phyloP scores from a whole-genome alignment of 2,888 invertebrate species.

The Spilarctia lutea region DNA sequence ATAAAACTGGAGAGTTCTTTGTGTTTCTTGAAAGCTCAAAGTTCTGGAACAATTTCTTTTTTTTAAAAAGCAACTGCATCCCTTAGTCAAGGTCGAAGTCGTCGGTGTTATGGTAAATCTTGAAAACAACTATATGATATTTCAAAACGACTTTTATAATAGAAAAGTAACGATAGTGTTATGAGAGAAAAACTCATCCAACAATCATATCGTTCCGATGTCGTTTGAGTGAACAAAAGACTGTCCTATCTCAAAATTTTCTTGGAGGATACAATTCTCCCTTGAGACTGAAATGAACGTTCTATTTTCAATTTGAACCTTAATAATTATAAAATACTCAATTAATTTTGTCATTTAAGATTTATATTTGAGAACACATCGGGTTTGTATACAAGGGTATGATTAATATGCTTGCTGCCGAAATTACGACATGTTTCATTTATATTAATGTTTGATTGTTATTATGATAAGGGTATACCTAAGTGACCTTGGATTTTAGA shows the following conservation, averaged over 20 bases:
- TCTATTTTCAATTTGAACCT: conserved; percentile 1
- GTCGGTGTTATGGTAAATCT: too few species aligned
- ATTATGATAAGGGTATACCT: background rate
- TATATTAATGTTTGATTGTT: background rate
- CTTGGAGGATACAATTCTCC: conserved; percentile 12
- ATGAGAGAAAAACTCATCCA: background rate
- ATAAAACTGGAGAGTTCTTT: background rate
- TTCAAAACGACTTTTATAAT: background rate
- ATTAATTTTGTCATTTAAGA: background rate
- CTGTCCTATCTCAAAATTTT: conserved; percentile 5
- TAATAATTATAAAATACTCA: background rate
- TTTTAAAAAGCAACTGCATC: background rate
- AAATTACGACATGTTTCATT: background rate
- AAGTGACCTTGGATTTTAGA: background rate
- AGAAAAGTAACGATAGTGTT: background rate
- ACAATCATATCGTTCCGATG: background rate
- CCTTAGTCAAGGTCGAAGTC: background rate
- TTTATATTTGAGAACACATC: background rate
- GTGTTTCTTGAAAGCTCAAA: background rate
- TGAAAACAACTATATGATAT: background rate
- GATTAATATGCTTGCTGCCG: background rate
- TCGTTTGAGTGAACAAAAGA: conserved; percentile 9
- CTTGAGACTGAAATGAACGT: background rate
- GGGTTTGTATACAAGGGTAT: background rate
- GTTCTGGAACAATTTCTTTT: background rate